phyloP scores from a whole-genome alignment of 2,888 invertebrate genomes.

The Drosophila mercatorum region DNA sequence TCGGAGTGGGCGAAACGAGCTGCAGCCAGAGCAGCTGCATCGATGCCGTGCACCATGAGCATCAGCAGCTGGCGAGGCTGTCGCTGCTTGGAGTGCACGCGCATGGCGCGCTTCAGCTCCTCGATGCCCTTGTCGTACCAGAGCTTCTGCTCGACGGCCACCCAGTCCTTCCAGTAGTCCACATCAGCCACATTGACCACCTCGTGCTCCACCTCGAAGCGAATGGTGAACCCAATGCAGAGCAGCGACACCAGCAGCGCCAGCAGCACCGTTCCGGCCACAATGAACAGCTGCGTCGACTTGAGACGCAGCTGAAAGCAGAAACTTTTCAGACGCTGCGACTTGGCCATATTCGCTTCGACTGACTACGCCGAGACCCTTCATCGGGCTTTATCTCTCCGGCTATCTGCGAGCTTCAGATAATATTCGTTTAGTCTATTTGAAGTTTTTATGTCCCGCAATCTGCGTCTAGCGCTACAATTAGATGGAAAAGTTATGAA shows the following conservation, averaged over 20 bases:
- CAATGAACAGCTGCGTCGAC: conserved; percentile 71
- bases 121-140: conserved; percentile 85
- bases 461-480: conserved; percentile 55
- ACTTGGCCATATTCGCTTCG: background rate
- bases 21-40: conserved; percentile 91
- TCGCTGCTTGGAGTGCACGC: conserved; percentile 84
- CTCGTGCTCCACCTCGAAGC: conserved; percentile 77
- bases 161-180: conserved; percentile 69
- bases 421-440: conserved; percentile 27
- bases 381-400: conserved; percentile 8
- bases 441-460: conserved; percentile 40
- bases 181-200: conserved; percentile 68
- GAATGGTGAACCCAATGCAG: conserved; percentile 73
- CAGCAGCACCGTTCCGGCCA: conserved; percentile 67
- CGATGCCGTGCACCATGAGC: conserved; percentile 95
- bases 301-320: conserved; percentile 51
- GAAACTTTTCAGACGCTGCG: conserved; percentile 32
- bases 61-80: conserved; percentile 89
- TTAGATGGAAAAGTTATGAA: conserved; percentile 68
- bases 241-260: conserved; percentile 69
- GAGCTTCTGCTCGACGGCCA: conserved; percentile 67
- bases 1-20: conserved; percentile 86
- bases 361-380: background rate
- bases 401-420: conserved; percentile 15
- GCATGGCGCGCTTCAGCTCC: conserved; percentile 86